These are phyloP conservation scores for Mactromeris polynyma DNA, from an alignment of 2,888 invertebrate species.

Conservation along the genomic window DNA sequence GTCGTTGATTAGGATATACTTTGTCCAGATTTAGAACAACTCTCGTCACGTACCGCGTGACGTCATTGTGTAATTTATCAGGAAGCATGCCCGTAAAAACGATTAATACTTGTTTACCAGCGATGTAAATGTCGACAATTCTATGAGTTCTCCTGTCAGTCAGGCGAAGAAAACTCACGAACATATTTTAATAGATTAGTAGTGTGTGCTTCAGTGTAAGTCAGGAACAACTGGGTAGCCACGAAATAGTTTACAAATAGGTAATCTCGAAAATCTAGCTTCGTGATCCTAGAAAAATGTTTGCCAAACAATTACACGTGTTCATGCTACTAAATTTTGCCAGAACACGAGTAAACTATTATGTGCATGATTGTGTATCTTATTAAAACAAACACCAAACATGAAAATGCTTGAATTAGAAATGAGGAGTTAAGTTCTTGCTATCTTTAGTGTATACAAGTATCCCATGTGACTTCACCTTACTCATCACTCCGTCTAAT, in stretches of 20 bases:
- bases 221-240: background rate
- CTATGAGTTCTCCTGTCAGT: background rate
- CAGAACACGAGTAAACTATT: background rate
- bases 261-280: background rate
- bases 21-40: too few species aligned
- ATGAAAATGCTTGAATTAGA: background rate
- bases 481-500: too few species aligned
- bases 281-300: background rate
- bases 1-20: too few species aligned
- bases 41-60: background rate
- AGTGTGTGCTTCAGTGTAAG: background rate
- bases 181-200: background rate
- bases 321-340: background rate
- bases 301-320: background rate
- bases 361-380: background rate
- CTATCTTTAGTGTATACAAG: too few species aligned
- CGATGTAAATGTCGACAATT: background rate
- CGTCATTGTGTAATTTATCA: background rate
- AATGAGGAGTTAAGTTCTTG: background rate
- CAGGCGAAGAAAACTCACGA: background rate
- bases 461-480: too few species aligned
- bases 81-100: background rate
- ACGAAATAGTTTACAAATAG: background rate
- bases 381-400: background rate
- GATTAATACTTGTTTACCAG: background rate